Base-by-base conservation (phyloP, 2,113 vertebrate genomes). In the Scomber japonicus region DNA sequence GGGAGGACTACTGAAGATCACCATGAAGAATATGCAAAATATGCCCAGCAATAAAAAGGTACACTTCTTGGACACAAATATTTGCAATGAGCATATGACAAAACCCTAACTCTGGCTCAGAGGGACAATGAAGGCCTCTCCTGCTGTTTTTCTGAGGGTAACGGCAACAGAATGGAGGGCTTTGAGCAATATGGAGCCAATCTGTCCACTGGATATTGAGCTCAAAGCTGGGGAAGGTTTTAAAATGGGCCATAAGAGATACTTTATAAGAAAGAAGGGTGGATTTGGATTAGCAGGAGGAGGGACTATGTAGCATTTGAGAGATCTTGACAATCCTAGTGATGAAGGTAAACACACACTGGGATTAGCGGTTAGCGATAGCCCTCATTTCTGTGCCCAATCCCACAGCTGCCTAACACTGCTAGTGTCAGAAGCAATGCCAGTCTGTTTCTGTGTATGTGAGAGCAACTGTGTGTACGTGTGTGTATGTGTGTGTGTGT, bases 391-490 rank as follows among this genome's bases (percentile, higher is more conserved):
- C 71, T 17, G 55, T 86, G 78, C 86, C 91, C 81, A 86, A 83
- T 89, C 85, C 83, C 81, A 86, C 85, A 88, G 81, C 88, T 92
- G 82, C 82, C 80, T 75, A 65, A 60, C 73, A 71, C 67, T 69
- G 79, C 63, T 62, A 27, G 88, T 82, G 85, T 90, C 85, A 89
- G 91, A 92, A 83, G 90, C 60, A 69, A 70, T 83, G 91, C 88
- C 83, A 88, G 83, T 89, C 82, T 73, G 73, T 54, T 64, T 82
- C 70, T 70, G 80, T 69, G 62, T 69, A 17, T 16, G 65, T 63
- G 69, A 62, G 24, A 75, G 61, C 2, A 48, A 60, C 56, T 67
- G 78, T 15, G 27, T 16, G 44, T 48, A 71, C 80, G 62, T 30
- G 30, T 31, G 14, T 0, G n/a, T 46, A n/a, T 65, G n/a, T 53